Evolutionary conservation across 2,888 invertebrate genomes (phyloP).

Genomic region (Acronicta leporina): DNA sequence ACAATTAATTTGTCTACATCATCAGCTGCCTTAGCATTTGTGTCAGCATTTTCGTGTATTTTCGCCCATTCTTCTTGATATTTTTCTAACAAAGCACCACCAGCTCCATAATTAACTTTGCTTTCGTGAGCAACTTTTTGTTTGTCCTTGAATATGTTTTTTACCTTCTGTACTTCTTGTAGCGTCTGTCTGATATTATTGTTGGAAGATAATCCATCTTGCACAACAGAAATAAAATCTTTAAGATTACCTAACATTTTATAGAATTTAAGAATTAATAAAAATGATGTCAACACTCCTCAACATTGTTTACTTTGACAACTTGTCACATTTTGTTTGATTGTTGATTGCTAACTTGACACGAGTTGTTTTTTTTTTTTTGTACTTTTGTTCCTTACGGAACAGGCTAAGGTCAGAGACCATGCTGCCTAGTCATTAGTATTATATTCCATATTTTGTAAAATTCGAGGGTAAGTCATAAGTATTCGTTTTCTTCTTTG

Average conservation of each 20-base stretch:
- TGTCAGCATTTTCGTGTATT: slow-evolving; percentile 91
- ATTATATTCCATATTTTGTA: no score
- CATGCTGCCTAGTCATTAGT: no score
- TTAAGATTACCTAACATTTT: slow-evolving; percentile 85
- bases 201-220: slow-evolving; percentile 81
- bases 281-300: slow-evolving; percentile 3
- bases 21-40: slow-evolving; percentile 90
- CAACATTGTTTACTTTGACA: slow-evolving; percentile 47
- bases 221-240: slow-evolving; percentile 84
- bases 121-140: slow-evolving; percentile 73
- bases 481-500: no score
- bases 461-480: no score
- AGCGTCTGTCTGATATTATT: slow-evolving; percentile 80
- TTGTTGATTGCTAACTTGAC: no score
- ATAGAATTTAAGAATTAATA: slow-evolving; percentile 28
- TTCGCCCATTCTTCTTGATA: slow-evolving; percentile 93
- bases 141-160: slow-evolving; percentile 81
- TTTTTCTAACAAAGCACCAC: slow-evolving; percentile 91
- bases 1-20: slow-evolving; percentile 81
- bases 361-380: no score
- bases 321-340: slow-evolving; percentile 6
- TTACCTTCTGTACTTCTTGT: slow-evolving; percentile 84
- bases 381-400: no score
- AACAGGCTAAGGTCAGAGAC: no score
- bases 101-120: slow-evolving; percentile 89